Evolutionary conservation across 2,888 invertebrate species (phyloP), one percentile per base, ranked within the genome.

Genomic region (Kuschelorhynchus macadamiae): DNA sequence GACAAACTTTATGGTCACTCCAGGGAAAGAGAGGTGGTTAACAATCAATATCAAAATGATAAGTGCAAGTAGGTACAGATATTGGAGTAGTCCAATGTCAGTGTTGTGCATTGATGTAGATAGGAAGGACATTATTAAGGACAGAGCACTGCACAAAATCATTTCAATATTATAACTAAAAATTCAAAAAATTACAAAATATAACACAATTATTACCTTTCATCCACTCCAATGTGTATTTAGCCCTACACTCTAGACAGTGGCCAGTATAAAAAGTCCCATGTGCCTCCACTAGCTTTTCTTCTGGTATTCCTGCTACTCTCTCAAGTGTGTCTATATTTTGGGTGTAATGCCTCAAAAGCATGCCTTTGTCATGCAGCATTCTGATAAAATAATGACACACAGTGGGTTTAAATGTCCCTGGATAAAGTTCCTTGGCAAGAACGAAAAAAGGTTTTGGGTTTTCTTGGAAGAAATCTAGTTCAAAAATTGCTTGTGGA

Each of bases 301-400:
- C 92, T 1, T 88, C 90, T 0, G 92, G 91, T 60, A 98, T 84
- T 1, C 93, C 94, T 7, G 97, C 93, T 1, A 93, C 87, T 72
- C 95, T 86, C 83, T 98, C 98, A 70, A 98, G 82, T 0, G 95
- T 95, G 82, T 98, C 98, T 74, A 98, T 96, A 82, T 98, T 98
- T 86, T 98, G 92, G 0, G 93, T 93, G 77, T 92, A 93, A 81
- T 93, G 93, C 12, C 93, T 87, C 7, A 91, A 81, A 0, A 93
- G 81, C 1, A 92, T 74, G 1, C 90, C 93, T 85, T 97, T 97
- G 21, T 96, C 92, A 80, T 92, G 86, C 55, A 98, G 83, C 71
- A 98, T 82, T 74, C 89, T 90, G 55, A 97, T 89, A 80, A 98
- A 98, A 82, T 96, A 96, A 84, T 98, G 98, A 74, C 92, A 91